Evolutionary conservation across 2,888 invertebrate species (phyloP), one percentile per base, ranked within the genome.

Genomic region (Platerodrilus igneus): DNA sequence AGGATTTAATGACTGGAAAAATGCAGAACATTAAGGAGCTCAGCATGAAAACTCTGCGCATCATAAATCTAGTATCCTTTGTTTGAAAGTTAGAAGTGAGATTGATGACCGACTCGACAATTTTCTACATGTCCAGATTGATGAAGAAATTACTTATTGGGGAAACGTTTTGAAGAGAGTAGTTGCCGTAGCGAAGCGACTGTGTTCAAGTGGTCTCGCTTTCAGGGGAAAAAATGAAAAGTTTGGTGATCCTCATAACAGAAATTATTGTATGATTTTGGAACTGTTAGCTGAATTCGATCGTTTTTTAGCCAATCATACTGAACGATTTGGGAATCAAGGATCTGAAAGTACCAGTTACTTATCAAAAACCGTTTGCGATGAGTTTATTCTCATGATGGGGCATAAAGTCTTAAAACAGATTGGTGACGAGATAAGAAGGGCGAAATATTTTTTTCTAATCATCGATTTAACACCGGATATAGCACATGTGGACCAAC

Each of bases 201-300:
- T 55, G 36, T 45, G 39, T 25, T 10, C 25, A 25, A n/a, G n/a
- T n/a, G n/a, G n/a, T n/a, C n/a, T n/a, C n/a, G n/a, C n/a, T n/a
- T n/a, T n/a, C n/a, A n/a, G n/a, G n/a, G n/a, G n/a, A n/a, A n/a
- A n/a, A n/a, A n/a, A 25, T 37, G 51, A 52, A 40, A 49, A 41
- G 29, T 51, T 56, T 34, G 54, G 50, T 15, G 45, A 37, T 34
- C 50, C 23, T 18, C 47, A 52, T 25, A 58, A 53, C 41, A 56
- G 58, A 37, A 59, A 60, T 55, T 58, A 55, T 51, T 47, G 23
- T 22, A 53, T 51, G 48, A 21, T 43, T 35, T 44, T 54, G 36
- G 56, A 60, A 51, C 46, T 60, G 11, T 40, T 61, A 33, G 54
- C 58, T 7, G 52, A 56, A 39, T 59, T 55, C 30, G 56, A 58